Evolutionary conservation across 2,888 invertebrate species (phyloP), one percentile per base, ranked within the genome.

Genomic region (Macaria notata): DNA sequence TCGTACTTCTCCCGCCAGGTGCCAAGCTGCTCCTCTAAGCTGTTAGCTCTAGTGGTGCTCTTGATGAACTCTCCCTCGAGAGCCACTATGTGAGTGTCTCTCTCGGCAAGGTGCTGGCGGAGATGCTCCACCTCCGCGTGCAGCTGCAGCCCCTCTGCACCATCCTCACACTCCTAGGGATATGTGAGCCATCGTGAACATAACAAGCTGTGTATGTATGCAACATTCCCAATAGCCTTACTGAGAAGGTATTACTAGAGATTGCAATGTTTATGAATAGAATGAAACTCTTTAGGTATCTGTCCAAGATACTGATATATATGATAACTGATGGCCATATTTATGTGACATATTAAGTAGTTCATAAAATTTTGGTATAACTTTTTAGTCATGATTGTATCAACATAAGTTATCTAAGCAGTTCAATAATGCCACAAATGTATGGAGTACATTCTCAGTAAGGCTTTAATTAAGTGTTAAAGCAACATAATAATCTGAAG

Each of bases 1-100:
- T 96, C 96, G 92, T 98, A 98, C 92, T 98, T 97, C 79, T 98
- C 98, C 80, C 97, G 95, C 95, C 98, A 97, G 69, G 96, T 95
- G 51, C 94, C 87, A 54, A 98, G 88, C 82, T 98, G 97, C 67
- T 97, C 97, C 73, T 95, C 95, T 55, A 97, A 92, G 59, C 96
- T 95, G 33, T 94, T 94, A 76, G 95, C 93, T 73, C 95, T 95
- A 48, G 96, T 95, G 53, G 95, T 95, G 76, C 96, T 95, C 72
- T 95, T 95, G 62, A 97, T 89, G 81, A 97, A 96, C 79, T 96
- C 97, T 2, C 95, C 95, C 84, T 98, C 98, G 92, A 98, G 95
- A 71, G 95, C 95, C 64, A 96, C 93, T 71, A 98, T 95, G 78
- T 97, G 96, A 66, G 93, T 93, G 76, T 98, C 97, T 69, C 95